Percentiles rank a stretch among this genome's conserved stretches.
phyloP scores from a whole-genome alignment of 2,113 vertebrate genomes.

The Neofelis nebulosa region DNA sequence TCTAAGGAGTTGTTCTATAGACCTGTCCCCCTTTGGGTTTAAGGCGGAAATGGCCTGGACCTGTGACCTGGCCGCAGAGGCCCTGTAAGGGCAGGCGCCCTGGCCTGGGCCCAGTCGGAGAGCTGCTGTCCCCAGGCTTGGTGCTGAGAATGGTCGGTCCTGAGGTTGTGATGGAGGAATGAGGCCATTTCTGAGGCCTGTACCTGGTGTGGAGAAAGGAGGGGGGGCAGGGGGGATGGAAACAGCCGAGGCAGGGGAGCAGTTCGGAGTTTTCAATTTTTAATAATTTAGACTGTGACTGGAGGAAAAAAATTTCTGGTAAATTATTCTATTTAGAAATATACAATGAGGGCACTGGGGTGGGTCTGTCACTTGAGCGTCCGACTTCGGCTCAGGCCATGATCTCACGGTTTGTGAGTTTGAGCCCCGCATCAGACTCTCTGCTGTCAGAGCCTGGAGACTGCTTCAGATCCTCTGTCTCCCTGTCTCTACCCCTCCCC shows the following conservation, averaged over 20 bases:
- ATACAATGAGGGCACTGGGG: background rate
- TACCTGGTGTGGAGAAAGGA: background rate
- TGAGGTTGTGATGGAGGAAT: background rate
- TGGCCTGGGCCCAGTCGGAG: background rate
- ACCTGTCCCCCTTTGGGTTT: background rate
- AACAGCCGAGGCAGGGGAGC: background rate
- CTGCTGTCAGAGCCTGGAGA: no score
- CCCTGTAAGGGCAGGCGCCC: background rate
- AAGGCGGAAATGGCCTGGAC: slow-evolving; percentile 31
- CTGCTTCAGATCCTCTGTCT: no score
- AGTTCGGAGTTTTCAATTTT: background rate
- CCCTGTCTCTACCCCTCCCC: no score
- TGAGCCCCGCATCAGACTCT: no score
- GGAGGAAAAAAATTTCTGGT: background rate
- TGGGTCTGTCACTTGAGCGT: no score
- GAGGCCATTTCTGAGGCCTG: background rate
- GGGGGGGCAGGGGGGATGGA: background rate
- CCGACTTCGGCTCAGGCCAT: no score
- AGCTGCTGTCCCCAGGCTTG: slow-evolving; percentile 45
- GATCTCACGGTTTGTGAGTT: no score
- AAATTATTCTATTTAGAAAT: background rate
- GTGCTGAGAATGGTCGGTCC: slow-evolving; percentile 49
- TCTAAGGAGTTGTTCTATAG: background rate
- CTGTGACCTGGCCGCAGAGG: background rate
- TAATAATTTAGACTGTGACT: background rate